Percentiles rank a stretch among this genome's conserved stretches.
Evolutionary conservation across 2,888 invertebrate genomes (phyloP).

Genomic region (Leucophenga montana): DNA sequence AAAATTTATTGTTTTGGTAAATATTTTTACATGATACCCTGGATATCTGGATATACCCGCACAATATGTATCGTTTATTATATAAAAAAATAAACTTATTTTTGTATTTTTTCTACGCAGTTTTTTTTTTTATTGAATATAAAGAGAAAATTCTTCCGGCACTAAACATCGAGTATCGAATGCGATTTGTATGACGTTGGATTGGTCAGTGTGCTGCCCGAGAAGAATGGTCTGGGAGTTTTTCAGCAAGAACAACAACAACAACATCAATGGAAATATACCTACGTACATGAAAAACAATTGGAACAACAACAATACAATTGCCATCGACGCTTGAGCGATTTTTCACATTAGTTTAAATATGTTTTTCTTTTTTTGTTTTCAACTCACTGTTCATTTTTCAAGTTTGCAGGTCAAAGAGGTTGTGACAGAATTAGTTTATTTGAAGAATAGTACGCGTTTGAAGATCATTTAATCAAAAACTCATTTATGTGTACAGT

Average conservation of each 20-base stretch:
- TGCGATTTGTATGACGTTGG: background rate
- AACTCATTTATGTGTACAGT: conserved; percentile 11
- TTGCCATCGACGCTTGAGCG: conserved; percentile 61
- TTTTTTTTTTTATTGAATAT: background rate
- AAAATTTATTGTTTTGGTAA: conserved; percentile 22
- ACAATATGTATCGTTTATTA: background rate
- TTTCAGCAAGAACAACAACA: conserved; percentile 14
- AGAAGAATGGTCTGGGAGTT: conserved; percentile 1
- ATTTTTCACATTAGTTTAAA: conserved; percentile 66
- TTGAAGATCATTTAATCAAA: background rate
- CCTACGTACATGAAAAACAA: conserved; percentile 35
- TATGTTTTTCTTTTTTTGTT: conserved; percentile 40
- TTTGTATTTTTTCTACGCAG: background rate
- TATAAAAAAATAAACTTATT: conserved; percentile 4
- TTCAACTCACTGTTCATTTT: conserved; percentile 42
- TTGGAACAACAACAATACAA: conserved; percentile 47
- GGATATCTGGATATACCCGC: background rate
- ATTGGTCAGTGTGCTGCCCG: too few species aligned
- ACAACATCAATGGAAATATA: conserved; percentile 31
- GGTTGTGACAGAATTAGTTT: conserved; percentile 16
- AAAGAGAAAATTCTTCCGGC: conserved; percentile 19
- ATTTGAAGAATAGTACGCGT: too few species aligned
- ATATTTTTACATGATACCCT: conserved; percentile 15
- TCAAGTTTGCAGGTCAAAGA: conserved; percentile 60
- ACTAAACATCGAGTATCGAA: background rate